phyloP scores from a whole-genome alignment of 2,113 vertebrate genomes.

The Ophiodon elongatus region DNA sequence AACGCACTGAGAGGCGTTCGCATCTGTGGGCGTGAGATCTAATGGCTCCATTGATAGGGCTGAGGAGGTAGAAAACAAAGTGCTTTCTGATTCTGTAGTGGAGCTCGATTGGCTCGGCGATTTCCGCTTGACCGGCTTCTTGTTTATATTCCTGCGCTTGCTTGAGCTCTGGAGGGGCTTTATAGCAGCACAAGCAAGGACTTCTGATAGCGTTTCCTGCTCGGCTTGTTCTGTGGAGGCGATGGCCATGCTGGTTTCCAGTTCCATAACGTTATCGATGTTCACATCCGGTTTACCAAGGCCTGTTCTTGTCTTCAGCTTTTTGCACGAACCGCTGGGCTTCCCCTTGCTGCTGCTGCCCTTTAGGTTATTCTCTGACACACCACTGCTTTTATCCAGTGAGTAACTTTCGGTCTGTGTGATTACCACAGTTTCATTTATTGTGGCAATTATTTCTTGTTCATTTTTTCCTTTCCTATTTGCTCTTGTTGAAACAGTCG shows the following conservation, averaged over 20 bases:
- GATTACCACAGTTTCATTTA: constrained; percentile 3
- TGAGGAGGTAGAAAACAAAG: constrained; percentile 24
- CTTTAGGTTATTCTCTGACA: constrained; percentile 4
- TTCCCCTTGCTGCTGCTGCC: not conserved
- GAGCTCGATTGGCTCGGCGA: not conserved
- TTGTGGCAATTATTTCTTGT: not conserved
- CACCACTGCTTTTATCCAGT: constrained; percentile 8
- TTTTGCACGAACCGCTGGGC: constrained; percentile 12
- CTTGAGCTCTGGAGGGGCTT: constrained; percentile 27
- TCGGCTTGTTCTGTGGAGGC: constrained; percentile 16
- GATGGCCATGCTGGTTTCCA: constrained; percentile 49
- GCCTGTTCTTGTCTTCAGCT: constrained; percentile 1
- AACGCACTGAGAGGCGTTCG: not conserved
- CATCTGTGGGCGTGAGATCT: not conserved
- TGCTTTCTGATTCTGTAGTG: not conserved
- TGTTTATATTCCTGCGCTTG: constrained; percentile 17
- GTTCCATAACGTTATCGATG: constrained; percentile 28
- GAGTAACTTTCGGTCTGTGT: constrained; percentile 21
- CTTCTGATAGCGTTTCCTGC: not conserved
- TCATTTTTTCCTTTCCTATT: constrained; percentile 45
- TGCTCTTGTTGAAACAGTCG: constrained; percentile 2
- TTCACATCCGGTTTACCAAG: not conserved
- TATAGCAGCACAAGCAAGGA: not conserved
- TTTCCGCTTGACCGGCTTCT: constrained; percentile 60
- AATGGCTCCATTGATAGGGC: not conserved